phyloP scores from a whole-genome alignment of 2,888 invertebrate genomes.

The Dasypogon diadema region DNA sequence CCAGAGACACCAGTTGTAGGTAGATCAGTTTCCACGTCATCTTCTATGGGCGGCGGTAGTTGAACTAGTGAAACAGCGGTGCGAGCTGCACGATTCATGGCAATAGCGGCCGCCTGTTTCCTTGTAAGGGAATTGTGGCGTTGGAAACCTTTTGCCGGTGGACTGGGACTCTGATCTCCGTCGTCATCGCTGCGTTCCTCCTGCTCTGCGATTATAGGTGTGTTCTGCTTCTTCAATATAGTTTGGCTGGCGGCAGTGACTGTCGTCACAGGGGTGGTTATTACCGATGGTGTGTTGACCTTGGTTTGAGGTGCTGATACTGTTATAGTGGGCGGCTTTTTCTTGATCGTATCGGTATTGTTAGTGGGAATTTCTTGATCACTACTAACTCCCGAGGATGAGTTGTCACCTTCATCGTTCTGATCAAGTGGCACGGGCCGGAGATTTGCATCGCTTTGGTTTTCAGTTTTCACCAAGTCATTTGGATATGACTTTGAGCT shows the following conservation, averaged over 20 bases:
- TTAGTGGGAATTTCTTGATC: slow-evolving; percentile 81
- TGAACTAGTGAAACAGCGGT: slow-evolving; percentile 83
- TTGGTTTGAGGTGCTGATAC: slow-evolving; percentile 62
- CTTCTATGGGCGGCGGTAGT: slow-evolving; percentile 83
- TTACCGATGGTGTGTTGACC: slow-evolving; percentile 57
- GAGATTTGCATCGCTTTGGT: slow-evolving; percentile 62
- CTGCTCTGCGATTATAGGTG: slow-evolving; percentile 60
- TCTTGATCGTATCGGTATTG: slow-evolving; percentile 68
- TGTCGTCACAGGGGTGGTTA: slow-evolving; percentile 52
- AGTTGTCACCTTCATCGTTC: slow-evolving; percentile 86
- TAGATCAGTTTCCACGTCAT: slow-evolving; percentile 77
- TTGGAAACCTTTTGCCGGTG: slow-evolving; percentile 70
- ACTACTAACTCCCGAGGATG: slow-evolving; percentile 88
- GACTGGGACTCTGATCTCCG: slow-evolving; percentile 68
- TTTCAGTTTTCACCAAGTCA: slow-evolving; percentile 75
- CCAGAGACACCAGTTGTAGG: slow-evolving; percentile 55
- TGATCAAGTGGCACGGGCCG: slow-evolving; percentile 62
- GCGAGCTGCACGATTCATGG: slow-evolving; percentile 72
- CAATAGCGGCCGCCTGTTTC: slow-evolving; percentile 73
- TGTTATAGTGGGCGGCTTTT: slow-evolving; percentile 63
- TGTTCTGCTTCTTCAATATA: slow-evolving; percentile 41
- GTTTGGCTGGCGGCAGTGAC: slow-evolving; percentile 55
- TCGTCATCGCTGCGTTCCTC: slow-evolving; percentile 65
- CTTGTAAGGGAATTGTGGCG: slow-evolving; percentile 75
- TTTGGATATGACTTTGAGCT: slow-evolving; percentile 90